Conservation (phyloP, 2,797 vertebrate genomes). For the Pangasius mekongensis region DNA sequence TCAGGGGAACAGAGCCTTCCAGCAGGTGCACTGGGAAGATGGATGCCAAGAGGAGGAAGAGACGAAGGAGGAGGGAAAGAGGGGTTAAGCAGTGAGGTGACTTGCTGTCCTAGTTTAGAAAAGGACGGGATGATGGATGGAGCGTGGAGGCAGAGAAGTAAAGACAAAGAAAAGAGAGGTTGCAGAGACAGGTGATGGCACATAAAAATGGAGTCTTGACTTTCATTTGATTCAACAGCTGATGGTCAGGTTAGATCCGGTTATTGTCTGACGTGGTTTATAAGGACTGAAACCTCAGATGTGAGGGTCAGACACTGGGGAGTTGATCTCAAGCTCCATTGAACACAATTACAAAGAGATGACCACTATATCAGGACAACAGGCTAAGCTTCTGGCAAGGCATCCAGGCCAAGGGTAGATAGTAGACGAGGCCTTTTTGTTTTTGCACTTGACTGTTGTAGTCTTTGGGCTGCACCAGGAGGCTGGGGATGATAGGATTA, state of each 20-base stretch:
- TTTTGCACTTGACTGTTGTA: neutral
- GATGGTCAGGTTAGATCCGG: conserved; percentile 26
- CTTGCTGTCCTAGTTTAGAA: conserved; percentile 66
- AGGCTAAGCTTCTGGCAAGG: conserved; percentile 64
- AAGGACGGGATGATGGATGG: conserved; percentile 72
- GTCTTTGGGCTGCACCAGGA: neutral
- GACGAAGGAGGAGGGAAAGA: conserved; percentile 44
- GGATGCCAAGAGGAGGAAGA: conserved; percentile 60
- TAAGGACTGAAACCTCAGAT: conserved; percentile 38
- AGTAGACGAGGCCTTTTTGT: conserved; percentile 41
- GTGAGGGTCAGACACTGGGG: neutral
- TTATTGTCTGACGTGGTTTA: conserved; percentile 48
- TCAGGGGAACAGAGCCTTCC: conserved; percentile 17
- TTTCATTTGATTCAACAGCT: conserved; percentile 15
- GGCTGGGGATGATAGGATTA: conserved; percentile 66
- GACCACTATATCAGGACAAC: conserved; percentile 66
- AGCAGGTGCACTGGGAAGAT: conserved; percentile 57
- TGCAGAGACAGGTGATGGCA: conserved; percentile 47
- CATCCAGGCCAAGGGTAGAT: conserved; percentile 38
- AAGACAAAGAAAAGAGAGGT: conserved; percentile 42
- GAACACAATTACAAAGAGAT: conserved; percentile 76
- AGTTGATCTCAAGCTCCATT: conserved; percentile 68
- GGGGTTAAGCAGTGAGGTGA: conserved; percentile 72
- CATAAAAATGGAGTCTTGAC: conserved; percentile 25
- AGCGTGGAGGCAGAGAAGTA: conserved; percentile 55